Evolutionary conservation across 2,113 vertebrate genomes (phyloP).

Genomic region (Sialia sialis): DNA sequence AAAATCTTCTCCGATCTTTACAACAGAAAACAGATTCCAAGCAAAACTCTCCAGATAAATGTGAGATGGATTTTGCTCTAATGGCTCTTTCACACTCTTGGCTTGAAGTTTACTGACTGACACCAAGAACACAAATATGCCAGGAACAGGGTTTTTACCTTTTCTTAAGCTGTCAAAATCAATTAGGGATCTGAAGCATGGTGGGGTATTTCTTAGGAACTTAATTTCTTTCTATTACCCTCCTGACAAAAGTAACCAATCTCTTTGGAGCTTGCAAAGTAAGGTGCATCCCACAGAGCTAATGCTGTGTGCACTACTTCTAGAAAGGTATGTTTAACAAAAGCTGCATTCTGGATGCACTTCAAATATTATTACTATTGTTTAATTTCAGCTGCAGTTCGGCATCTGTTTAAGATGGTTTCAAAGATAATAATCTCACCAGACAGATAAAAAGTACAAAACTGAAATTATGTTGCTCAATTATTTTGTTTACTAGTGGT

Average conservation of each 20-base stretch:
- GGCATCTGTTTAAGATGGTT: slow-evolving; percentile 65
- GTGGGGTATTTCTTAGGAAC: slow-evolving; percentile 54
- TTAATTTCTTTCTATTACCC: slow-evolving; percentile 63
- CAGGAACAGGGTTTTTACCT: slow-evolving; percentile 6
- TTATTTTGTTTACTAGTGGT: slow-evolving; percentile 66
- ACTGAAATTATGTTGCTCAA: slow-evolving; percentile 60
- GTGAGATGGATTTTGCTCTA: slow-evolving; percentile 4
- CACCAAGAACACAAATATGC: slow-evolving; percentile 1
- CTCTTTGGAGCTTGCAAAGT: slow-evolving; percentile 47
- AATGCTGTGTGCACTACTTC: not conserved
- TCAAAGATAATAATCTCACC: slow-evolving; percentile 64
- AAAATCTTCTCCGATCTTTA: slow-evolving; percentile 12
- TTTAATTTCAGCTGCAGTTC: slow-evolving; percentile 67
- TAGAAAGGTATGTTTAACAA: slow-evolving; percentile 57
- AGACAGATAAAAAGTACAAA: slow-evolving; percentile 67
- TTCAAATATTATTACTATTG: slow-evolving; percentile 63
- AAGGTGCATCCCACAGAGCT: slow-evolving; percentile 51
- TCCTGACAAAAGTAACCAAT: slow-evolving; percentile 66
- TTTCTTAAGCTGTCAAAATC: slow-evolving; percentile 56
- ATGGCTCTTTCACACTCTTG: slow-evolving; percentile 11
- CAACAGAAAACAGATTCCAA: not conserved
- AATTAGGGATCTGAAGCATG: slow-evolving; percentile 53
- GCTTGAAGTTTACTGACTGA: slow-evolving; percentile 25
- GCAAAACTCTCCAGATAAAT: slow-evolving; percentile 20
- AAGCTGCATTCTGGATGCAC: slow-evolving; percentile 63